Evolutionary conservation across 2,797 vertebrate species (phyloP).

Genomic region (Intellagama lesueurii): DNA sequence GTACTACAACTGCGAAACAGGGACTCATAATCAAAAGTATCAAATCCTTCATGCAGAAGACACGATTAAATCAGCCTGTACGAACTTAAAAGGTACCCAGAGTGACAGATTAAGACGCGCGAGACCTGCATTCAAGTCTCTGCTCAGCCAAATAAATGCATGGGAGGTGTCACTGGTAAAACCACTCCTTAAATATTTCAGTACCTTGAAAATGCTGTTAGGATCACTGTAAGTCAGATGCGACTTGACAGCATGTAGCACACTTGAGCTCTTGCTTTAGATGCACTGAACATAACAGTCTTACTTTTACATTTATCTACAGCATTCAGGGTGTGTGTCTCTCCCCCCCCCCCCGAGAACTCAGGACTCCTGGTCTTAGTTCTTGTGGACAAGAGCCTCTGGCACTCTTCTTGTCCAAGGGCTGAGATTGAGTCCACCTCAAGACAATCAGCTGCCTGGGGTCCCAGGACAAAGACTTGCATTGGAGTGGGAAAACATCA

Average conservation of each 20-base stretch:
- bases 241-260: too few species aligned
- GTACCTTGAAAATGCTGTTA: too few species aligned
- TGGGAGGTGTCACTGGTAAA: too few species aligned
- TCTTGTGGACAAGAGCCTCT: neutral
- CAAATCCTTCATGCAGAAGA: neutral
- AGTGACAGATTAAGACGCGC: too few species aligned
- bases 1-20: neutral
- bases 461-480: too few species aligned
- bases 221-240: too few species aligned
- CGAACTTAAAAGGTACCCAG: neutral
- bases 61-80: neutral
- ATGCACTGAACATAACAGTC: neutral
- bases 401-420: neutral
- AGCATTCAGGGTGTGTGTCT: neutral
- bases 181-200: too few species aligned
- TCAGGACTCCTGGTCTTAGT: neutral
- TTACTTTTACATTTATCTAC: neutral
- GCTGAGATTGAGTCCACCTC: neutral
- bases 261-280: too few species aligned
- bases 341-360: neutral
- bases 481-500: too few species aligned
- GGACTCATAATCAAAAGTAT: neutral
- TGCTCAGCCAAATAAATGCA: too few species aligned
- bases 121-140: too few species aligned
- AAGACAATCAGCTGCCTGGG: too few species aligned